Percentiles rank a stretch among this genome's conserved stretches.
Evolutionary conservation across 2,113 vertebrate species (phyloP).

Genomic region (Mionectes macconnelli): DNA sequence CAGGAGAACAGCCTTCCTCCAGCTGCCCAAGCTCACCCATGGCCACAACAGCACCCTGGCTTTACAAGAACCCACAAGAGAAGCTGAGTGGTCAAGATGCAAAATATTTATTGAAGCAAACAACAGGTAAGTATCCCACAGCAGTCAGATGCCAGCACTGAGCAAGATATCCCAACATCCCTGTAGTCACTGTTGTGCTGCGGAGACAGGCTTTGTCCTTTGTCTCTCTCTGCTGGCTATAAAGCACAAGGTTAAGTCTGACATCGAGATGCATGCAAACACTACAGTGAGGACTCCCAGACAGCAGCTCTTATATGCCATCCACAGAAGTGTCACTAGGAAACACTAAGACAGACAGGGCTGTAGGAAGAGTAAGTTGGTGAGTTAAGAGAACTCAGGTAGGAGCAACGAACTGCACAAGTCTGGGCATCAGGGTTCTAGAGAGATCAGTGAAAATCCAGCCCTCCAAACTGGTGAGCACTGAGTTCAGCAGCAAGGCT

Average conservation of each 20-base stretch:
- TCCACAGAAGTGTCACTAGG: neutral
- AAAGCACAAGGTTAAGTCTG: neutral
- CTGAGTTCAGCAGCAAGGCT: neutral
- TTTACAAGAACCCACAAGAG: neutral
- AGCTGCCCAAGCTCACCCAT: accelerated
- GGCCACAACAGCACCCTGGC: accelerated
- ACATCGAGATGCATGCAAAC: constrained; percentile 40
- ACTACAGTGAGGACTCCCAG: neutral
- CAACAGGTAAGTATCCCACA: constrained; percentile 8
- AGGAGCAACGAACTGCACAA: neutral
- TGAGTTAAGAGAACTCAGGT: neutral
- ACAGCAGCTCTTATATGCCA: neutral
- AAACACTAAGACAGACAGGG: neutral
- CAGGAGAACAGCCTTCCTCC: neutral
- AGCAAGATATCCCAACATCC: neutral
- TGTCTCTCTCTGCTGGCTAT: neutral
- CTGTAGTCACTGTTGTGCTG: neutral
- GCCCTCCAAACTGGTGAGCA: neutral
- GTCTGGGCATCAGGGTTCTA: neutral
- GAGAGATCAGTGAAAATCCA: neutral
- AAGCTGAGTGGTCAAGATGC: neutral
- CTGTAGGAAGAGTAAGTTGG: neutral
- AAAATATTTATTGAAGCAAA: constrained; percentile 69
- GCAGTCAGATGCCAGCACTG: neutral
- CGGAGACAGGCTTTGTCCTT: neutral